Evolutionary conservation across 1,140 invertebrate genomes (phyloP).

Genomic region (Sarcophaga peregrina): DNA sequence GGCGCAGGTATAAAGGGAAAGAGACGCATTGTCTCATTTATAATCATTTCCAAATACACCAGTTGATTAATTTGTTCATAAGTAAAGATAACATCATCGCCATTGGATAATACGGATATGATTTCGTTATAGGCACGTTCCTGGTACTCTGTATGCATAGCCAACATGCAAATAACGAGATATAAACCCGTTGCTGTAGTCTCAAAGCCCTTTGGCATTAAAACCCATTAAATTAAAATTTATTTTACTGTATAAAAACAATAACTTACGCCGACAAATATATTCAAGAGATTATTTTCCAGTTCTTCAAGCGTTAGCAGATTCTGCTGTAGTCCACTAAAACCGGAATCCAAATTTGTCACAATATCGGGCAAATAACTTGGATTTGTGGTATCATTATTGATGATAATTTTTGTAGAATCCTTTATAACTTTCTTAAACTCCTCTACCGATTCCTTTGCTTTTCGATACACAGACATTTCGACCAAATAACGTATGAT

Average conservation of each 20-base stretch:
- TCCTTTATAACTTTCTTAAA: neutral
- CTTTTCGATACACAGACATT: neutral
- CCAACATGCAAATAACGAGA: conserved; percentile 52
- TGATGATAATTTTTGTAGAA: neutral
- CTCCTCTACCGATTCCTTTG: neutral
- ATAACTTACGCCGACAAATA: no score
- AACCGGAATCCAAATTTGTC: neutral
- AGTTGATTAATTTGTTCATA: conserved; percentile 70
- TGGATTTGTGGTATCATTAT: neutral
- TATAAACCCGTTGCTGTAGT: conserved; percentile 56
- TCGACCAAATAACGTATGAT: neutral
- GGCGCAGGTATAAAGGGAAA: conserved; percentile 52
- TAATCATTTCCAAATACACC: conserved; percentile 73
- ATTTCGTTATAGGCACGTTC: conserved; percentile 72
- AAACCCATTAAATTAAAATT: neutral
- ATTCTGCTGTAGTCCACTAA: neutral
- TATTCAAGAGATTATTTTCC: neutral
- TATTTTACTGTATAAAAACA: neutral
- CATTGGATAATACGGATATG: conserved; percentile 68
- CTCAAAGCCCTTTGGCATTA: conserved; percentile 51
- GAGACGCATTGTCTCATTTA: conserved; percentile 73
- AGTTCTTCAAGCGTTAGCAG: neutral
- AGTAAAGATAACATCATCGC: conserved; percentile 62
- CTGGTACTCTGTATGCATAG: conserved; percentile 67
- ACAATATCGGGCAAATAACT: neutral